Evolutionary conservation across 2,888 invertebrate genomes (phyloP).

Genomic region (Polietes domitor): DNA sequence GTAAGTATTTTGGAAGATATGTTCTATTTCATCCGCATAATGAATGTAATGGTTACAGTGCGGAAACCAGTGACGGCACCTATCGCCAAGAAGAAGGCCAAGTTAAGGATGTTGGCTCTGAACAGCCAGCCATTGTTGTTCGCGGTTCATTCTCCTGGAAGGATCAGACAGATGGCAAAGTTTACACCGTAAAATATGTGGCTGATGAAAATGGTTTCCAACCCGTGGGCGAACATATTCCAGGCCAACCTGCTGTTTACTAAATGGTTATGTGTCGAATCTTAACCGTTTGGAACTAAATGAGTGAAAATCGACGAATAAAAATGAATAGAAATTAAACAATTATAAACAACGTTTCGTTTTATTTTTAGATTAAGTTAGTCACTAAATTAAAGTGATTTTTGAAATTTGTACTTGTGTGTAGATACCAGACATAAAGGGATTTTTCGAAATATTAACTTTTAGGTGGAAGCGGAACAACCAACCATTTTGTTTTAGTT

Average conservation of each 20-base stretch:
- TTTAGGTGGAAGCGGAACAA: no score
- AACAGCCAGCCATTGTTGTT: conserved; percentile 81
- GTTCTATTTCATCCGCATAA: conserved; percentile 47
- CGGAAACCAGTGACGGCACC: conserved; percentile 79
- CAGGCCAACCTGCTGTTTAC: conserved; percentile 67
- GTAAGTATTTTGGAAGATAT: conserved; percentile 80
- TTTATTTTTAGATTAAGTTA: no score
- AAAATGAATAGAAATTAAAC: no score
- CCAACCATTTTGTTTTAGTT: no score
- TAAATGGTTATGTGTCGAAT: no score
- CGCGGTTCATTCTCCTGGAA: conserved; percentile 82
- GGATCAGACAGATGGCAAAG: conserved; percentile 82
- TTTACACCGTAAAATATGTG: conserved; percentile 82
- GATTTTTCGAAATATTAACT: no score
- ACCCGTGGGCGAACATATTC: conserved; percentile 81
- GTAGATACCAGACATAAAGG: no score
- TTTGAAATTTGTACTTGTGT: no score
- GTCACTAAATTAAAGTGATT: no score
- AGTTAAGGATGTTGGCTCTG: conserved; percentile 77
- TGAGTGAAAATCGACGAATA: no score
- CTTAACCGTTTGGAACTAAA: no score
- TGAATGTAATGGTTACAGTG: conserved; percentile 75
- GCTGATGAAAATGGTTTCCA: conserved; percentile 78
- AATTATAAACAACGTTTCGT: no score
- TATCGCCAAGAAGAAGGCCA: conserved; percentile 58